Evolutionary conservation across 1,140 invertebrate species (phyloP).

Genomic region (Sycophila sp.): DNA sequence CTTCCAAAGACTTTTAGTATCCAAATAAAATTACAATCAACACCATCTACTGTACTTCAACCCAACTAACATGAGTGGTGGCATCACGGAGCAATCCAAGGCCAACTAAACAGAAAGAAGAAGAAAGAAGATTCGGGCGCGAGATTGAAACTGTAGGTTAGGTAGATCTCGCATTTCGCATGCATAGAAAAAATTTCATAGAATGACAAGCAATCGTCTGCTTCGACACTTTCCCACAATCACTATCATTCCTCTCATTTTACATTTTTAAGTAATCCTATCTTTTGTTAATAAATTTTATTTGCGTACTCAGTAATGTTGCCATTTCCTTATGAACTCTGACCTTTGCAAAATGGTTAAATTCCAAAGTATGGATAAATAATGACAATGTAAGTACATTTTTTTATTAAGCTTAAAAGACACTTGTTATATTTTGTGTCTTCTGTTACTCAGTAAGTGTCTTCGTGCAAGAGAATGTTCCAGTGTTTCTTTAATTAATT

Average conservation of each 20-base stretch:
- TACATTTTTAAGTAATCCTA: neutral
- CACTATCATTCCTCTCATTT: neutral
- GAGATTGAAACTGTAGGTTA: neutral
- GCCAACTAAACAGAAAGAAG: too few relatives aligned
- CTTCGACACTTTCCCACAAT: neutral
- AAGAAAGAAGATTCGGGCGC: neutral
- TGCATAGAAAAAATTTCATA: neutral
- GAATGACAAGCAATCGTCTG: constrained; percentile 26
- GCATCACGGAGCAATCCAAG: too few relatives aligned
- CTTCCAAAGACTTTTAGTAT: too few relatives aligned
- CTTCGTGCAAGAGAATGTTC: too few relatives aligned
- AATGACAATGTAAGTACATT: too few relatives aligned
- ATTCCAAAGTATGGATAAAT: neutral
- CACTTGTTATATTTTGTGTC: too few relatives aligned
- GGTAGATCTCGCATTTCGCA: neutral
- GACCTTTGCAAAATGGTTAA: neutral
- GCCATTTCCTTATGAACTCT: neutral
- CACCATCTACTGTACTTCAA: too few relatives aligned
- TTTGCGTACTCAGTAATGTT: neutral
- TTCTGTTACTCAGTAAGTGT: too few relatives aligned
- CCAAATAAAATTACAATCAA: too few relatives aligned
- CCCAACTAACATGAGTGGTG: too few relatives aligned
- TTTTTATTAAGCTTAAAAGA: too few relatives aligned
- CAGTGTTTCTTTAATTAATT: too few relatives aligned
- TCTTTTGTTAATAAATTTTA: neutral